Evolutionary conservation across 2,888 invertebrate genomes (phyloP).

Genomic region (Melanostoma scalare): DNA sequence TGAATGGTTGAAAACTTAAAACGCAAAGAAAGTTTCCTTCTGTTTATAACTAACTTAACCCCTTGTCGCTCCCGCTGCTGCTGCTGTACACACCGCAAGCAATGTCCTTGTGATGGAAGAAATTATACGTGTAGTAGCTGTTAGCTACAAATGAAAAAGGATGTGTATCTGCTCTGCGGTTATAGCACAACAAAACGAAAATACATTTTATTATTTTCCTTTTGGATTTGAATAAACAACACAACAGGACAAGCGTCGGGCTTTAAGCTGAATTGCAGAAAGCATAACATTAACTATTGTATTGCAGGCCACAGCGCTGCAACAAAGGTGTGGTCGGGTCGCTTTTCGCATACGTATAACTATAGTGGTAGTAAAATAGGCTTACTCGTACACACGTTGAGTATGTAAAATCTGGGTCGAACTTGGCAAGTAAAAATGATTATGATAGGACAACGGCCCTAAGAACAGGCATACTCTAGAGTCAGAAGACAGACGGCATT

Average conservation of each 20-base stretch:
- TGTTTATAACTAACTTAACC: constrained; percentile 8
- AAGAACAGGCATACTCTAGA: constrained; percentile 13
- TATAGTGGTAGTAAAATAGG: not conserved
- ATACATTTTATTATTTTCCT: constrained; percentile 65
- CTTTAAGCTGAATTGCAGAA: constrained; percentile 44
- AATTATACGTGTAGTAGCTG: constrained; percentile 63
- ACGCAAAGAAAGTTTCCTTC: constrained; percentile 46
- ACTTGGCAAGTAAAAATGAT: constrained; percentile 57
- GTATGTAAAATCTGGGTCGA: constrained; percentile 63
- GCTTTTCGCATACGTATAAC: not conserved
- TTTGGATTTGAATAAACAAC: constrained; percentile 51
- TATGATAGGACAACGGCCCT: constrained; percentile 45
- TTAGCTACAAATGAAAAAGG: constrained; percentile 62
- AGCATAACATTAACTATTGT: constrained; percentile 23
- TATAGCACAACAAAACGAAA: constrained; percentile 61
- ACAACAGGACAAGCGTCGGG: constrained; percentile 38
- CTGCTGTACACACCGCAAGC: constrained; percentile 1
- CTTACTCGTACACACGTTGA: constrained; percentile 8
- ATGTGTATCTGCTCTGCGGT: constrained; percentile 71
- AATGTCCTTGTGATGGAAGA: constrained; percentile 58
- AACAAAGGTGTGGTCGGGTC: constrained; percentile 36
- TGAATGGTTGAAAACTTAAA: constrained; percentile 16
- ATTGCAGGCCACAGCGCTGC: constrained; percentile 10
- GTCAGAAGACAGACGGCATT: constrained; percentile 2
- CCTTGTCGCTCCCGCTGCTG: not conserved